phyloP scores from a whole-genome alignment of 1,140 invertebrate species.

The Aradophagus sp. region DNA sequence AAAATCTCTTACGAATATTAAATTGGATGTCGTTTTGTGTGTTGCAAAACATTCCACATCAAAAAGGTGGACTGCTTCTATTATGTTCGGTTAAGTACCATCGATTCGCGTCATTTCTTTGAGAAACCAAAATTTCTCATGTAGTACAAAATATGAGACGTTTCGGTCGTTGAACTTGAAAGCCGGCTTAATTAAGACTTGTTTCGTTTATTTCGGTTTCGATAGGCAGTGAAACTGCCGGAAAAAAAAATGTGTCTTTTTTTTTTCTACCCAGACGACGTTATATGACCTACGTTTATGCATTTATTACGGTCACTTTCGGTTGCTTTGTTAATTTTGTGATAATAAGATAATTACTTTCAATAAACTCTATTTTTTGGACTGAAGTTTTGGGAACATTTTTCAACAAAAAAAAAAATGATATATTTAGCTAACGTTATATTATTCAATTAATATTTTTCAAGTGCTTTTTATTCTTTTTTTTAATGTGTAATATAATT shows the following conservation, averaged over 20 bases:
- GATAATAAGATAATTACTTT: too few relatives aligned
- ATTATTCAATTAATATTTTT: too few relatives aligned
- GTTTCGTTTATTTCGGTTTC: slow-evolving; percentile 57
- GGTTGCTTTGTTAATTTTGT: too few relatives aligned
- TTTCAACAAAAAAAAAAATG: too few relatives aligned
- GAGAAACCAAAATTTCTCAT: slow-evolving; percentile 53
- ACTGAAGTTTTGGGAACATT: too few relatives aligned
- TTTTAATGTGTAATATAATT: too few relatives aligned
- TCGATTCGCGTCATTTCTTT: slow-evolving; percentile 43
- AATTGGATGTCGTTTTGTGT: too few relatives aligned
- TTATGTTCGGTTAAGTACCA: slow-evolving; percentile 42
- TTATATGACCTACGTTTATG: slow-evolving; percentile 16
- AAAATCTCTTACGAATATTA: too few relatives aligned
- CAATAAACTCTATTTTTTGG: too few relatives aligned
- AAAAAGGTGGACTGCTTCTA: slow-evolving; percentile 17
- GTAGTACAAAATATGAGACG: slow-evolving; percentile 57
- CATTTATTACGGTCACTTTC: slow-evolving; percentile 6
- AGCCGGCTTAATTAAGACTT: slow-evolving; percentile 59
- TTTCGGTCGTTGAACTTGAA: slow-evolving; percentile 59
- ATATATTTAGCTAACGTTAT: too few relatives aligned
- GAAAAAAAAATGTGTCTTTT: slow-evolving; percentile 58
- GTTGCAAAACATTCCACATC: slow-evolving; percentile 8
- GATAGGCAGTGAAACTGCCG: slow-evolving; percentile 53
- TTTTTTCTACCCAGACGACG: background rate
- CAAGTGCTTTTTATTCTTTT: too few relatives aligned